Evolutionary conservation across 2,888 invertebrate species (phyloP), one percentile per base, ranked within the genome.

Genomic region (Poecilobothrus nobilitatus): DNA sequence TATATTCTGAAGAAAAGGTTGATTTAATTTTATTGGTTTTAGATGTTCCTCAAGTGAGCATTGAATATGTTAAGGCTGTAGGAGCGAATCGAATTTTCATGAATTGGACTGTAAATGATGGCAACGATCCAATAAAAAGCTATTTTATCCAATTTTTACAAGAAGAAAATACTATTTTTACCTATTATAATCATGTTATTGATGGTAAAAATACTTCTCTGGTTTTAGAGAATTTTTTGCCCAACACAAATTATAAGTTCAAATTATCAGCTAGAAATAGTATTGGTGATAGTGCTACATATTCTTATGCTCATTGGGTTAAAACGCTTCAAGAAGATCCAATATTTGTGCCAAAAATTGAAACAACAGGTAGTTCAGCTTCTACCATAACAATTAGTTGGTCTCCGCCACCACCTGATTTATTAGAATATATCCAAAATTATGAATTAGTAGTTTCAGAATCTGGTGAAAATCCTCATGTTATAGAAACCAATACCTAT

Each of bases 361-460:
- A 89, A 64, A 89, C 92, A 0, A 92, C 91, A 61, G 94, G 84
- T 2, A 86, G 80, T 70, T 81, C 82, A 1, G 75, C 80, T 15
- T 89, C 89, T 33, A 91, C 93, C 0, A 91, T 94, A 70, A 92
- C 92, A 0, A 89, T 94, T 67, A 89, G 90, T 0, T 94, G 93
- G 92, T 85, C 84, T 37, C 84, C 87, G 0, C 91, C 92, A 0
- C 86, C 89, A 0, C 79, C 83, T 0, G 83, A 88, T 22, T 83
- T 91, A 15, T 84, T 86, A 15, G 87, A 89, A 71, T 87, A 88
- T 74, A 89, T 92, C 66, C 91, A 92, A 76, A 91, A 89, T 76
- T 92, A 92, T 76, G 84, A 88, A 71, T 78, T 93, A 63, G 85
- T 88, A 71, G 88, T 89, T 6, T 84, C 84, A 72, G 86, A 87